phyloP scores from a whole-genome alignment of 1,140 invertebrate species.

The Rhagoletis zephyria region DNA sequence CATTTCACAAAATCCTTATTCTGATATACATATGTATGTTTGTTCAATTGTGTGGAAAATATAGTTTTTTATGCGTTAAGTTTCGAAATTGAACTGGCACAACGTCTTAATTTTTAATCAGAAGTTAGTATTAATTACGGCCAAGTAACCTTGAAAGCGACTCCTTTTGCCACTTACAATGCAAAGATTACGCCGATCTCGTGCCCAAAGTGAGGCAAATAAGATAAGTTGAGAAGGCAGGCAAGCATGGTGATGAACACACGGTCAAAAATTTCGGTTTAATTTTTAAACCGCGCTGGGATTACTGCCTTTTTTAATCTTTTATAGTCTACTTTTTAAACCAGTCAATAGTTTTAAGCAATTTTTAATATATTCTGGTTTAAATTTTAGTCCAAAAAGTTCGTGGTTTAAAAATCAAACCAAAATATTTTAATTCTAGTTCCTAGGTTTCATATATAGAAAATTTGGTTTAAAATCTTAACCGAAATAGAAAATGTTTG shows the following conservation, averaged over 20 bases:
- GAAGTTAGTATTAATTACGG: slow-evolving; percentile 51
- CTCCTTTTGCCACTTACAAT: slow-evolving; percentile 46
- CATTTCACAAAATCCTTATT: slow-evolving; percentile 46
- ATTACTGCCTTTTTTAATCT: too few relatives aligned
- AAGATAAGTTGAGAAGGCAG: slow-evolving; percentile 2
- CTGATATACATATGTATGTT: slow-evolving; percentile 51
- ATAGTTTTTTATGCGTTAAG: slow-evolving; percentile 18
- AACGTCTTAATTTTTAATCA: slow-evolving; percentile 52
- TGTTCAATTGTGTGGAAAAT: slow-evolving; percentile 56
- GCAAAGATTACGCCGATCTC: slow-evolving; percentile 45
- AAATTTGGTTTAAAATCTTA: too few relatives aligned
- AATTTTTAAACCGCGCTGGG: too few relatives aligned
- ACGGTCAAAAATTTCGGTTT: too few relatives aligned
- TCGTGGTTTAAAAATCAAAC: too few relatives aligned
- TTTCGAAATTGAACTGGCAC: neutral
- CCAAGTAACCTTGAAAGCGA: slow-evolving; percentile 36
- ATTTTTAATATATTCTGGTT: too few relatives aligned
- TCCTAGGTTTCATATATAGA: too few relatives aligned
- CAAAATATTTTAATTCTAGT: too few relatives aligned
- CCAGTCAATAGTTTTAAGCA: too few relatives aligned
- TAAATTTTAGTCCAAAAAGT: too few relatives aligned
- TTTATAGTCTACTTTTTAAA: too few relatives aligned
- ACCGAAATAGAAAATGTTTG: too few relatives aligned
- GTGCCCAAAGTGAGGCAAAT: slow-evolving; percentile 13
- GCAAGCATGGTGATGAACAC: neutral